Percentiles rank a stretch among this genome's conserved stretches.
Evolutionary conservation across 2,113 vertebrate species (phyloP).

Genomic region (Morone saxatilis): DNA sequence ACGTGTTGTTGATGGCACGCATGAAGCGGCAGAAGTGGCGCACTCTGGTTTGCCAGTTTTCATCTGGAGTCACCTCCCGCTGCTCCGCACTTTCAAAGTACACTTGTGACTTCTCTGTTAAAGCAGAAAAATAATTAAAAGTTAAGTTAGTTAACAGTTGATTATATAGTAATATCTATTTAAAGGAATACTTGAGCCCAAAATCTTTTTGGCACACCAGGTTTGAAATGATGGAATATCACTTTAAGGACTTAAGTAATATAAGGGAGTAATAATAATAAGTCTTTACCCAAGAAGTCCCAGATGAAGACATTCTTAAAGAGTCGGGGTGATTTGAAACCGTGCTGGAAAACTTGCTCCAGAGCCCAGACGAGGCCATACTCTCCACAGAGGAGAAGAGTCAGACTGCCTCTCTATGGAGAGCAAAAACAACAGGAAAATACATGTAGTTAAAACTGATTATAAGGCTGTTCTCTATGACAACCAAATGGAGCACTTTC

Average conservation of each 20-base stretch:
- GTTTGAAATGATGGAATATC: background rate
- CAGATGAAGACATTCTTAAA: slow-evolving; percentile 99
- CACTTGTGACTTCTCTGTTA: slow-evolving; percentile 95
- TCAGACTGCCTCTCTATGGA: slow-evolving; percentile 92
- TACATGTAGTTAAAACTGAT: background rate
- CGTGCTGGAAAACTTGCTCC: slow-evolving; percentile 97
- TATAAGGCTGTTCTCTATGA: background rate
- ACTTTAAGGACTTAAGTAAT: background rate
- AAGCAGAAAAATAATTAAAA: slow-evolving; percentile 39
- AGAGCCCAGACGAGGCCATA: slow-evolving; percentile 96
- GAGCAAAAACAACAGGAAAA: slow-evolving; percentile 24
- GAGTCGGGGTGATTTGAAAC: slow-evolving; percentile 96
- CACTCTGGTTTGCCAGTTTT: slow-evolving; percentile 95
- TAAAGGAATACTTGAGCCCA: background rate
- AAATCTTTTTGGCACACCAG: background rate
- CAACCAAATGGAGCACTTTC: background rate
- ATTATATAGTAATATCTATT: background rate
- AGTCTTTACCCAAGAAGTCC: slow-evolving; percentile 93
- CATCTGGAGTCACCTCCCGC: slow-evolving; percentile 89
- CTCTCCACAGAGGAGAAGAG: slow-evolving; percentile 95
- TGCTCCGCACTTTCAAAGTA: slow-evolving; percentile 95
- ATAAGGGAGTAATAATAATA: background rate
- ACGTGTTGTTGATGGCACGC: slow-evolving; percentile 94
- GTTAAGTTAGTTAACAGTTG: background rate
- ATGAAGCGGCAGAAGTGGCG: slow-evolving; percentile 95